Evolutionary conservation across 2,797 vertebrate genomes (phyloP), one percentile per base, ranked within the genome.

Genomic region (Melanotaenia boesemani): DNA sequence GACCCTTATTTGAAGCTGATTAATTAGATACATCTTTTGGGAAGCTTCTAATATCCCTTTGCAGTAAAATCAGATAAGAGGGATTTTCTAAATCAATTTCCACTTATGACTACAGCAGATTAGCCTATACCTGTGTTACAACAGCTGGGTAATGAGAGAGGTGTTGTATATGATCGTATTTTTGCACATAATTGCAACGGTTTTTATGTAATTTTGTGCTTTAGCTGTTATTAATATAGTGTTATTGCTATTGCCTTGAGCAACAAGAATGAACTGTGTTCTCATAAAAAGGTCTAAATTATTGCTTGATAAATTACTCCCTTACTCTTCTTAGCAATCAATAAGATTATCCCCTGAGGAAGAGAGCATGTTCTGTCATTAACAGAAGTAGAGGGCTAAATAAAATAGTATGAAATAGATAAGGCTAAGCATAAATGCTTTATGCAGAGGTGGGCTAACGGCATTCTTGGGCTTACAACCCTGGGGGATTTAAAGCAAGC

Each of bases 51-150:
- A 91, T 93, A 93, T 93, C 92, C 89, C 79, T 88, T 77, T 80
- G 87, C 80, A 86, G 86, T 79, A 79, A 78, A 90, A 90, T 91
- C 87, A 86, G 88, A 91, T 91, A 91, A 87, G 67, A 70, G 60
- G 83, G 83, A 90, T 93, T 80, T 84, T 90, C 85, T 80, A 60
- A 89, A 93, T 95, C 92, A 92, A 93, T 94, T 94, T 79, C 82
- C 74, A 79, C 80, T 94, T 90, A 93, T 94, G 93, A 93, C 86
- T 74, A 78, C 78, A 89, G 85, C 67, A 85, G 74, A 91, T 83
- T 85, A 89, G 83, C 73, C 77, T 74, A 71, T 72, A 87, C 84
- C 74, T 75, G 20, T 80, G 54, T 72, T 55, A 11, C 76, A 67
- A 57, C 63, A 22, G 67, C 61, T 34, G 30, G 63, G 59, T 77